Base-by-base conservation (phyloP, 1,140 invertebrate genomes). In the Ceratosolen solmsi region DNA sequence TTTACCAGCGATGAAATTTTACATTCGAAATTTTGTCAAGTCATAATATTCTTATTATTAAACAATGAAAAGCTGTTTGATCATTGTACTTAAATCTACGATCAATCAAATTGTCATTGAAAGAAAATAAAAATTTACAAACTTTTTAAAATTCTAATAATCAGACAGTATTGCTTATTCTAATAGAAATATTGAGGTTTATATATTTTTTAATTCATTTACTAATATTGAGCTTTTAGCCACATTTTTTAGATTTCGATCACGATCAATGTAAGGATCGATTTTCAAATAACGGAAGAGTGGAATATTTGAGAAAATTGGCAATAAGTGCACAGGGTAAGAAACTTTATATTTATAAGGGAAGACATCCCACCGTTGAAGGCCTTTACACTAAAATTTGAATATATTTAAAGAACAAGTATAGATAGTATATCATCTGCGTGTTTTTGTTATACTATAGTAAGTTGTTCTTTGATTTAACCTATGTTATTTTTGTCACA, bases 261-360 rank as follows among this genome's bases (percentile, higher is more conserved):
- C 22, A 20, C 20, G 20, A 68, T n/a, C 27, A 33, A 2, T 63
- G 60, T 3, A 38, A 9, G 27, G 4, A n/a, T 68, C 9, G 20
- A 68, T 60, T 60, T 36, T 36, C 1, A 30, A n/a, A n/a, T n/a
- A 38, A 38, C 33, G 15, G 20, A 38, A n/a, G 20, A n/a, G 8
- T 22, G 0, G 22, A 68, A 38, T 68, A 38, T 68, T 38, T 22
- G 30, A 68, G 27, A 65, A 68, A 68, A 68, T 13, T n/a, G 22
- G 22, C 22, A 38, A 17, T 38, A 68, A 38, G 33, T 68, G 22
- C 7, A 38, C 20, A 38, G n/a, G 33, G 63, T 15, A 30, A 49
- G 41, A 72, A 72, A 25, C 22, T 72, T 72, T 72, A 72, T n/a
- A 51, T 49, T 51, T 51, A 30, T 51, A 25, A 49, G 70, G 65